phyloP scores from a whole-genome alignment of 2,888 invertebrate genomes.

The Drosophila monieri region DNA sequence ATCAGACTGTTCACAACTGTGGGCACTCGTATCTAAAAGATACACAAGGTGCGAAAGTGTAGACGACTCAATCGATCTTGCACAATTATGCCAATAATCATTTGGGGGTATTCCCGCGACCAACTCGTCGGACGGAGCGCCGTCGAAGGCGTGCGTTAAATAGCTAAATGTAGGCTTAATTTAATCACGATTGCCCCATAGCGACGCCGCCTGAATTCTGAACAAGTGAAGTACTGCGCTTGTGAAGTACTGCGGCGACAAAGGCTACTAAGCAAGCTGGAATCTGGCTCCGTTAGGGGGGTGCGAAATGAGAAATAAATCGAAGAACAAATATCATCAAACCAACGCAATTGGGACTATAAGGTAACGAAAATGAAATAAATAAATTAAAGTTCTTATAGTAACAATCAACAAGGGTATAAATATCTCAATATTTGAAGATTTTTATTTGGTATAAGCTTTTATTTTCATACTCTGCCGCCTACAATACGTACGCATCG shows the following conservation, averaged over 20 bases:
- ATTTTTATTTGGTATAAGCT: background rate
- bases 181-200: slow-evolving; percentile 61
- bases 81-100: slow-evolving; percentile 67
- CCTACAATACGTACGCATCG: slow-evolving; percentile 50
- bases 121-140: slow-evolving; percentile 27
- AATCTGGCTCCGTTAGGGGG: slow-evolving; percentile 8
- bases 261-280: slow-evolving; percentile 32
- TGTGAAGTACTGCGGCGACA: slow-evolving; percentile 46
- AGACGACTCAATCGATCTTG: slow-evolving; percentile 46
- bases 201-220: slow-evolving; percentile 51
- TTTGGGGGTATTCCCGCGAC: slow-evolving; percentile 17
- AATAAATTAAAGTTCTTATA: background rate
- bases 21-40: slow-evolving; percentile 15
- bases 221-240: slow-evolving; percentile 39
- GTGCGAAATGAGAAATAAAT: slow-evolving; percentile 7
- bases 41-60: slow-evolving; percentile 41
- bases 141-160: slow-evolving; percentile 20
- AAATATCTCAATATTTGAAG: no score
- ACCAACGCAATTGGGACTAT: background rate
- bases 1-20: background rate
- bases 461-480: background rate
- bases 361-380: background rate
- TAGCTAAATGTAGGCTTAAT: slow-evolving; percentile 58
- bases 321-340: background rate
- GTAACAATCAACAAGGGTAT: background rate